A percentile compares a stretch with the other conserved stretches of the same genome.
These are phyloP conservation scores for Rhadinocentrus ornatus DNA, from an alignment of 2,797 vertebrate genomes.

Conservation along the genomic window DNA sequence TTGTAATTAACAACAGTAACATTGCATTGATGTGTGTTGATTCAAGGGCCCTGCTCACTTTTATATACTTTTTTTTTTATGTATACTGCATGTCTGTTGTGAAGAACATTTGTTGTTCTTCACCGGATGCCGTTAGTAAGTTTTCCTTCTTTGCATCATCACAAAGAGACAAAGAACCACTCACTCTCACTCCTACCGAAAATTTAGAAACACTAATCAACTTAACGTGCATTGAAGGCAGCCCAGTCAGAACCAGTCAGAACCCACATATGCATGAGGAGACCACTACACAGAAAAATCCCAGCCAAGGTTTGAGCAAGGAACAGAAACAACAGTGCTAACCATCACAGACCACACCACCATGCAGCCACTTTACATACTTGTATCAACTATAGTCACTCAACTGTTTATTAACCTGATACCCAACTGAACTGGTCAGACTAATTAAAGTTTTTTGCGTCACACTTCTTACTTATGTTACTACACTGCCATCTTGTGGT, in stretches of 20 bases:
- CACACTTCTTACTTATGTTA: neutral
- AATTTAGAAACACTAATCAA: too few species aligned
- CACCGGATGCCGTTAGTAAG: slow-evolving; percentile 28
- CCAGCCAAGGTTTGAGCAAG: too few species aligned
- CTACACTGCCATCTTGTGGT: slow-evolving; percentile 39
- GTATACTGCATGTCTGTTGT: neutral
- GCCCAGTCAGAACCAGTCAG: too few species aligned
- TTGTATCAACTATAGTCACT: too few species aligned
- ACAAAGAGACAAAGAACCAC: too few species aligned
- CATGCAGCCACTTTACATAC: too few species aligned
- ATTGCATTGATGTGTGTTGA: too few species aligned
- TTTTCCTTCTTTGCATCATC: neutral
- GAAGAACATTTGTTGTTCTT: slow-evolving; percentile 2
- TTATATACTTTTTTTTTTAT: neutral
- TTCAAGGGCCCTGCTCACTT: neutral
- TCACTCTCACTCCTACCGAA: too few species aligned
- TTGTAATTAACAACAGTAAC: neutral
- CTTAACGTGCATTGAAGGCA: too few species aligned
- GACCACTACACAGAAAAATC: too few species aligned
- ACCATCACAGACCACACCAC: slow-evolving; percentile 7
- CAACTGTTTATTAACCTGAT: neutral
- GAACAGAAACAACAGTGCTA: too few species aligned
- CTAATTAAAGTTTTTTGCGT: neutral
- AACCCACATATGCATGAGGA: too few species aligned
- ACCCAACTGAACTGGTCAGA: neutral